Percentiles rank a stretch among this genome's conserved stretches.
phyloP scores from a whole-genome alignment of 1,140 invertebrate genomes.

The Temnothorax curvispinosus region DNA sequence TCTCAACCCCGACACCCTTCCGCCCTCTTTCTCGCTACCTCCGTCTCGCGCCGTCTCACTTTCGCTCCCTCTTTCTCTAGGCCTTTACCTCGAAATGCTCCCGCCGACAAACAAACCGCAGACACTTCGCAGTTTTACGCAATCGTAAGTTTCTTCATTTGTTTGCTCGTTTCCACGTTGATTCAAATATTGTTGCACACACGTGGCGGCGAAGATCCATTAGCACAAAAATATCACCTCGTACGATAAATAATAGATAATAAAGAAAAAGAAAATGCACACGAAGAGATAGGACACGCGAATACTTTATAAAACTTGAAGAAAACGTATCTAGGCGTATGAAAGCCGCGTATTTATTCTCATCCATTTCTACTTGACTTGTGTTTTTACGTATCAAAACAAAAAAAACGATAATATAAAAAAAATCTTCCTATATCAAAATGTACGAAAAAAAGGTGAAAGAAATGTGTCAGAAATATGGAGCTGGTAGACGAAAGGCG shows the following conservation, averaged over 20 bases:
- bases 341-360: neutral
- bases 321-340: neutral
- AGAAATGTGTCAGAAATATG: constrained; percentile 49
- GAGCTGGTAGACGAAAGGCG: constrained; percentile 6
- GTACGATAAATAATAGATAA: constrained; percentile 39
- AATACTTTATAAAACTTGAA: constrained; percentile 38
- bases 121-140: constrained; percentile 77
- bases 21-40: constrained; percentile 61
- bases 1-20: constrained; percentile 68
- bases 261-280: neutral
- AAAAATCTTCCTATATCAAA: neutral
- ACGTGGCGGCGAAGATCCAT: neutral
- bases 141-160: constrained; percentile 76
- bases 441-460: neutral
- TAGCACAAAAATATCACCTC: neutral
- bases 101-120: constrained; percentile 77
- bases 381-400: neutral
- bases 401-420: neutral
- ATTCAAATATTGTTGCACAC: constrained; percentile 68
- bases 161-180: constrained; percentile 67
- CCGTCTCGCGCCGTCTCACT: constrained; percentile 60
- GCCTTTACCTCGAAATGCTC: constrained; percentile 74
- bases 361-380: neutral
- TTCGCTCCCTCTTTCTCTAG: constrained; percentile 60
- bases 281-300: neutral